phyloP scores from a whole-genome alignment of 2,113 vertebrate genomes.

The Nansenia antarctica region DNA sequence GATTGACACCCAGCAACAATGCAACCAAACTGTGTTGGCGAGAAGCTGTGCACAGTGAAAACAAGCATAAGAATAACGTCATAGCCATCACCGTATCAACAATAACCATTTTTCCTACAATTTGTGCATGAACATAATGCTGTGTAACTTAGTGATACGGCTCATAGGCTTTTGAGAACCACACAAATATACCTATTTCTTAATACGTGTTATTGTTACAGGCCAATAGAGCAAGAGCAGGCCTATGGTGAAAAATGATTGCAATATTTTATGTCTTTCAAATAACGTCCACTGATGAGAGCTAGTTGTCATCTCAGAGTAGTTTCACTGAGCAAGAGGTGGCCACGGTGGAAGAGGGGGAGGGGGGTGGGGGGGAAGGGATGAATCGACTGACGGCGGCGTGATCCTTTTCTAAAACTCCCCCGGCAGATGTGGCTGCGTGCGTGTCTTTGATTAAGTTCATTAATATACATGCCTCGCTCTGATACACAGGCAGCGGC shows the following conservation, averaged over 20 bases:
- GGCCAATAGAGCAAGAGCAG: background rate
- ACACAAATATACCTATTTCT: background rate
- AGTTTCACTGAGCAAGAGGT: conserved; percentile 26
- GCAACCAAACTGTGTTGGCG: too few species aligned
- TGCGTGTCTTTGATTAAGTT: conserved; percentile 86
- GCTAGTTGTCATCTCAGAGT: conserved; percentile 9
- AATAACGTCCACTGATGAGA: conserved; percentile 3
- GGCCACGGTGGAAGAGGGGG: conserved; percentile 20
- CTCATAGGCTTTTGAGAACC: background rate
- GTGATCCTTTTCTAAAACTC: conserved; percentile 56
- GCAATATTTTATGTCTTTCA: background rate
- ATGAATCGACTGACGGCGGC: conserved; percentile 53
- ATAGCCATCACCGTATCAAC: too few species aligned
- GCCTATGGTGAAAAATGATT: background rate
- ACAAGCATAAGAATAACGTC: too few species aligned
- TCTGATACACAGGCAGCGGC: conserved; percentile 91
- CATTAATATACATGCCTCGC: conserved; percentile 96
- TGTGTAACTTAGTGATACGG: too few species aligned
- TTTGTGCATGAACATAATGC: too few species aligned
- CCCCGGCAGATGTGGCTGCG: conserved; percentile 64
- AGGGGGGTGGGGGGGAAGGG: conserved; percentile 16
- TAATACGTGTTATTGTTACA: background rate
- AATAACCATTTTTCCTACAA: too few species aligned
- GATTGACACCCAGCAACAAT: too few species aligned
- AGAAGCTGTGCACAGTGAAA: too few species aligned